Percentiles rank a stretch among this genome's conserved stretches.
phyloP scores from a whole-genome alignment of 2,113 vertebrate genomes.

The Hemicordylus capensis region DNA sequence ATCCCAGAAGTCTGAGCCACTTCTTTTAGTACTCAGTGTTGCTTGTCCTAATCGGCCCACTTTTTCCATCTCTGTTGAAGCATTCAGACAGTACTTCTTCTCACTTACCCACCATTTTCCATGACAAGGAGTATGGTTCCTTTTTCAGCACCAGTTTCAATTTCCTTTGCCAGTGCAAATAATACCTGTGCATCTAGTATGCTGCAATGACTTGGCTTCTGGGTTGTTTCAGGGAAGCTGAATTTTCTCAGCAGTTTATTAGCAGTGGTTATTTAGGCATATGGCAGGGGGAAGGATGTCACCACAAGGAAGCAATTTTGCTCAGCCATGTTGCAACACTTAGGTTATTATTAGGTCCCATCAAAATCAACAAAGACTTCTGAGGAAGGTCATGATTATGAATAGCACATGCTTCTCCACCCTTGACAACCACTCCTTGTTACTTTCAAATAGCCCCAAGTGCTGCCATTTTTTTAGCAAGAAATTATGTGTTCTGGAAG shows the following conservation, averaged over 20 bases:
- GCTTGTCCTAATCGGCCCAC: slow-evolving; percentile 12
- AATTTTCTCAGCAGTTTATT: slow-evolving; percentile 70
- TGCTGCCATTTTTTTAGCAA: slow-evolving; percentile 46
- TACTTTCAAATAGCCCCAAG: slow-evolving; percentile 61
- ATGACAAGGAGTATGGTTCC: slow-evolving; percentile 60
- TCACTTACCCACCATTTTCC: slow-evolving; percentile 57
- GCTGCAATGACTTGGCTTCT: slow-evolving; percentile 60
- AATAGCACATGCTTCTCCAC: slow-evolving; percentile 49
- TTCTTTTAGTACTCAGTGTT: slow-evolving; percentile 47
- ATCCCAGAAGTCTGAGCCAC: background rate
- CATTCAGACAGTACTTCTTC: slow-evolving; percentile 31
- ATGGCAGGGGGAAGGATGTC: slow-evolving; percentile 62
- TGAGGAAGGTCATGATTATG: slow-evolving; percentile 59
- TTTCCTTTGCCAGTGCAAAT: slow-evolving; percentile 69
- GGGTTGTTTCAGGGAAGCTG: slow-evolving; percentile 67
- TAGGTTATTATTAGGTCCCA: slow-evolving; percentile 70
- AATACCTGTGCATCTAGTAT: slow-evolving; percentile 59
- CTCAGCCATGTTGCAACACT: slow-evolving; percentile 60
- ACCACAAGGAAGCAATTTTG: slow-evolving; percentile 57
- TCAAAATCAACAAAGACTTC: slow-evolving; percentile 68
- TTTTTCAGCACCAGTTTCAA: slow-evolving; percentile 57
- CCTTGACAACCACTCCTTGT: slow-evolving; percentile 53
- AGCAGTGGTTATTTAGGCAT: slow-evolving; percentile 66
- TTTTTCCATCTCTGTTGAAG: slow-evolving; percentile 32
- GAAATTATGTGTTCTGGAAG: slow-evolving; percentile 4